Evolutionary conservation across 2,888 invertebrate species (phyloP), one percentile per base, ranked within the genome.

Genomic region (Platycheirus rosarum): DNA sequence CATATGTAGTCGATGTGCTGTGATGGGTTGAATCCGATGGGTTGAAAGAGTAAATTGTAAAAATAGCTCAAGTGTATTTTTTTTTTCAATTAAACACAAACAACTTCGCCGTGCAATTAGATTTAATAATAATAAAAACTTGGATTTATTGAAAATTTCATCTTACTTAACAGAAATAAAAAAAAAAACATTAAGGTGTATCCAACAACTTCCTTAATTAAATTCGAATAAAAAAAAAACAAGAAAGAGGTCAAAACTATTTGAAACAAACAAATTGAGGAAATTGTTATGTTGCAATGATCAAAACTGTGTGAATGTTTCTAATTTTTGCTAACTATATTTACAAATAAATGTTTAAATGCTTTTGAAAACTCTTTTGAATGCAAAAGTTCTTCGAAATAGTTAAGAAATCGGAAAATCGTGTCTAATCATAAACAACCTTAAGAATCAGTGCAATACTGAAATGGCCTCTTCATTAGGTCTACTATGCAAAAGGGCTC

Each of bases 31-130:
- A 63, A 66, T 29, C 53, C 53, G 62, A 55, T 66, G 32, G 42
- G 53, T 20, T 32, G 60, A 23, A 44, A 40, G 51, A 71, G 60
- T 60, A 60, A 80, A 76, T 76, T 76, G 76, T 80, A 80, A 80
- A 80, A 80, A 80, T 66, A 80, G 70, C 80, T 37, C 18, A 29
- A 8, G 57, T 69, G 53, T 75, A 65, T 75, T 65, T 80, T 69
- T 70, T 75, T 65, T 69, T 63, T 57, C 55, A 51, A 14, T 57
- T 23, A 65, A 42, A 37, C 55, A 69, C 40, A 57, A 20, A 44
- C 55, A 44, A 26, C 14, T 1, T 35, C n/a, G 13, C 37, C 1
- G 26, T 48, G 57, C 48, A 55, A 57, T 74, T 71, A n/a, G 66
- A 42, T 57, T 70, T 77, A 37, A 71, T 68, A 68, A 53, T 68